Evolutionary conservation across 1,140 invertebrate species (phyloP), one percentile per base, ranked within the genome.

Genomic region (Habropoda laboriosa): DNA sequence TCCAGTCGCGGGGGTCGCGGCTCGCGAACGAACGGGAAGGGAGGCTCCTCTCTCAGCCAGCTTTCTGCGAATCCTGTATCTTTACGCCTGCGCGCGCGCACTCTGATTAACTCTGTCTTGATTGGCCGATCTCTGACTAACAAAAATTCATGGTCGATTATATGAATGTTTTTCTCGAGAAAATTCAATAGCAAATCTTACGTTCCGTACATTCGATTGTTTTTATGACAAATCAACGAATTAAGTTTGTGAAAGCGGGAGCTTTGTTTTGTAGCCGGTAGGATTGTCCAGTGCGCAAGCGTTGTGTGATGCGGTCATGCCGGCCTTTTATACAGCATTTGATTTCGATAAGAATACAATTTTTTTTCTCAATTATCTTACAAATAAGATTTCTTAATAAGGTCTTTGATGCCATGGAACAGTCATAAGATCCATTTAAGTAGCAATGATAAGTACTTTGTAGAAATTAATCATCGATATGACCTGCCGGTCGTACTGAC

Each of bases 11-110:
- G 81, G 81, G 73, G 81, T 86, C 85, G 84, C 85, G 78, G 84
- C 85, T 83, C 63, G 78, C 68, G 49, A 82, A 79, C 80, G 51
- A 86, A 86, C 83, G 85, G 81, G 85, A 86, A 86, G 84, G 84
- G 85, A 86, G 85, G 81, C 84, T 86, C 85, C 83, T 86, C 75
- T 83, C 82, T 74, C 63, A 71, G 80, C 80, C 53, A 79, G 79
- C 81, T 80, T 70, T 63, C 75, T 55, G 35, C 76, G 83, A 80
- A 86, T 82, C 81, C 73, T 87, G 88, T 83, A 84, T 88, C 77
- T 70, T 83, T 91, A 89, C 90, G 91, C 88, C 73, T 91, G 89
- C 90, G 91, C 89, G 85, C 86, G 84, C 85, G 81, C 86, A 74
- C 80, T 74, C 80, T 38, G 57, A 70, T 77, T 57, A 66, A 80